A percentile compares a stretch with the other conserved stretches of the same genome.
These are phyloP conservation scores for Cacatua alba DNA, from an alignment of 2,113 vertebrate species.

Conservation along the genomic window DNA sequence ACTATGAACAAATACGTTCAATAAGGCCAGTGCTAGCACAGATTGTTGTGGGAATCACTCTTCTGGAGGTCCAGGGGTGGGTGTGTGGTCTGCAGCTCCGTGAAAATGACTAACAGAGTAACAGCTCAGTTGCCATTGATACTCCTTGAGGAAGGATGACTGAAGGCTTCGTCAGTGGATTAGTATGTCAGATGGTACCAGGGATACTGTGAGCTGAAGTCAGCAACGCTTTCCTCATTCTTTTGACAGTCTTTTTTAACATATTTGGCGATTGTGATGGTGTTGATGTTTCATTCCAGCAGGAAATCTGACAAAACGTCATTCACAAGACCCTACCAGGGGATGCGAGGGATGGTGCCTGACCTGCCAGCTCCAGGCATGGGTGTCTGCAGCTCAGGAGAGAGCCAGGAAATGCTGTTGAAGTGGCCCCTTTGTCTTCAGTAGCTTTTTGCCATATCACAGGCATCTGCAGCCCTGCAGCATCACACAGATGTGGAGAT, in stretches of 20 bases:
- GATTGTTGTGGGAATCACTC: background rate
- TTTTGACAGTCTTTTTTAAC: background rate
- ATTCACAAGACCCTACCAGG: background rate
- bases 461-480: background rate
- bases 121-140: background rate
- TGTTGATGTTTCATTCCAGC: background rate
- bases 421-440: background rate
- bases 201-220: background rate
- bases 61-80: background rate
- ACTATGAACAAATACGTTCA: background rate
- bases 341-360: background rate
- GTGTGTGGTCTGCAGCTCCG: background rate
- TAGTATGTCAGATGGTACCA: background rate
- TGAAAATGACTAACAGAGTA: background rate
- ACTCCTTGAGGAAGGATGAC: background rate
- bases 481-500: background rate
- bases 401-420: background rate
- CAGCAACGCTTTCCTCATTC: background rate
- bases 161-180: background rate
- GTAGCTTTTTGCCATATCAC: accelerated
- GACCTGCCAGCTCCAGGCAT: background rate
- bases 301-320: background rate
- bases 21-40: background rate
- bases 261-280: accelerated
- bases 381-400: background rate